Evolutionary conservation across 2,797 vertebrate species (phyloP).

Genomic region (Lerista edwardsae): DNA sequence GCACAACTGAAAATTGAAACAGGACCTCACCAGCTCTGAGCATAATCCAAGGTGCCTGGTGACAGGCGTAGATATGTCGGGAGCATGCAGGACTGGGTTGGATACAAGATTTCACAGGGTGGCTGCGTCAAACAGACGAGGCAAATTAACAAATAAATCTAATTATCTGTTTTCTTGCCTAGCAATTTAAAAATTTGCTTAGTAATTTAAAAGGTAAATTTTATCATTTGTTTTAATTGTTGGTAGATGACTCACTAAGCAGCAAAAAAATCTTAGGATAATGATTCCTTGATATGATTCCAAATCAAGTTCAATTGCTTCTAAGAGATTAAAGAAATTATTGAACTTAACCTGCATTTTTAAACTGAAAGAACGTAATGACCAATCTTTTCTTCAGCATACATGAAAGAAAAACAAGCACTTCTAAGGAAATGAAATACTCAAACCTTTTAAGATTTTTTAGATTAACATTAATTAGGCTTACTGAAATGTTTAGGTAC

Average conservation of each 20-base stretch:
- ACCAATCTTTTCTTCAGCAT: neutral
- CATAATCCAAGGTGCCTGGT: neutral
- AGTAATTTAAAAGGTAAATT: conserved; percentile 30
- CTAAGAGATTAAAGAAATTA: conserved; percentile 39
- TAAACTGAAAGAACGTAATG: conserved; percentile 23
- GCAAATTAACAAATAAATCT: neutral
- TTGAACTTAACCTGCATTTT: conserved; percentile 33
- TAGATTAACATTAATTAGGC: neutral
- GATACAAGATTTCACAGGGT: neutral
- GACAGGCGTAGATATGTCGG: neutral
- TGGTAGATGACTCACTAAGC: conserved; percentile 40
- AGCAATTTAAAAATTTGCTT: conserved; percentile 34
- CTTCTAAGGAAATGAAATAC: neutral
- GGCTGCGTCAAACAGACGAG: neutral
- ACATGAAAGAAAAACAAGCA: neutral
- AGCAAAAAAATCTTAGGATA: conserved; percentile 42
- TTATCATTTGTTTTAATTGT: conserved; percentile 47
- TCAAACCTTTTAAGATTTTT: neutral
- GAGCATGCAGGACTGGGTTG: neutral
- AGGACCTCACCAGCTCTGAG: neutral
- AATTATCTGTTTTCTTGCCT: conserved; percentile 18
- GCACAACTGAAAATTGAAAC: neutral
- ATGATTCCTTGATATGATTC: conserved; percentile 33
- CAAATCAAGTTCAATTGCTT: conserved; percentile 14
- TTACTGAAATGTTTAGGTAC: neutral